Percentiles rank a stretch among this genome's conserved stretches.
These are phyloP conservation scores for Gobionotothen gibberifrons DNA, from an alignment of 2,797 vertebrate genomes.

Conservation along the genomic window DNA sequence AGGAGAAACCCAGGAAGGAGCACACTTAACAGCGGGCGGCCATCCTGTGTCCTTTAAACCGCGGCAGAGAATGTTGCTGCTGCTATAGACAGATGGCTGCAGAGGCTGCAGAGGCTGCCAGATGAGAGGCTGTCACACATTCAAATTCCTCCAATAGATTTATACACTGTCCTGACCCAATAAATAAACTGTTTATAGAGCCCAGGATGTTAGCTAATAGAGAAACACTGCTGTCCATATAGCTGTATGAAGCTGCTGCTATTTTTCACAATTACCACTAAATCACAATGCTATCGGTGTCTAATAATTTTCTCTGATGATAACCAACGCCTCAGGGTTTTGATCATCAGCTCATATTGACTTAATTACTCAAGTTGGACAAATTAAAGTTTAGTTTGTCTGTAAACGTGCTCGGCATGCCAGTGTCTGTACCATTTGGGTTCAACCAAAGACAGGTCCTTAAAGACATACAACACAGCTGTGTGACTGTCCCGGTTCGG, in stretches of 20 bases:
- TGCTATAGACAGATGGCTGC: slow-evolving; percentile 55
- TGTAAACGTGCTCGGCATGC: slow-evolving; percentile 1
- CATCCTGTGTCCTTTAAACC: slow-evolving; percentile 35
- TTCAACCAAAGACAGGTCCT: slow-evolving; percentile 3
- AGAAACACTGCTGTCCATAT: neutral
- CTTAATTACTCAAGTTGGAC: neutral
- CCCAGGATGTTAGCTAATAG: slow-evolving; percentile 23
- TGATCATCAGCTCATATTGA: neutral
- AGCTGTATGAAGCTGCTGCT: too few species aligned
- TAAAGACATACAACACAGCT: neutral
- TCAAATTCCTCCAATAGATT: slow-evolving; percentile 52
- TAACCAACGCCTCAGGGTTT: neutral
- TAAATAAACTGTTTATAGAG: slow-evolving; percentile 27
- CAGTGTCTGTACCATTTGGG: neutral
- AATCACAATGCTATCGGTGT: too few species aligned
- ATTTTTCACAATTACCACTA: too few species aligned
- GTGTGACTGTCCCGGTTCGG: neutral
- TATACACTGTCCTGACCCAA: too few species aligned
- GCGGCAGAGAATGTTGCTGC: slow-evolving; percentile 35
- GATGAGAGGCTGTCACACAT: slow-evolving; percentile 47
- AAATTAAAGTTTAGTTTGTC: slow-evolving; percentile 4
- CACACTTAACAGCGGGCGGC: slow-evolving; percentile 17
- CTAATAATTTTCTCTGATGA: slow-evolving; percentile 6
- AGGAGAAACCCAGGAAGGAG: slow-evolving; percentile 27
- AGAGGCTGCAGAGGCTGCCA: slow-evolving; percentile 43